Conservation (phyloP, 2,888 invertebrate species). For the Tachina fera region DNA sequence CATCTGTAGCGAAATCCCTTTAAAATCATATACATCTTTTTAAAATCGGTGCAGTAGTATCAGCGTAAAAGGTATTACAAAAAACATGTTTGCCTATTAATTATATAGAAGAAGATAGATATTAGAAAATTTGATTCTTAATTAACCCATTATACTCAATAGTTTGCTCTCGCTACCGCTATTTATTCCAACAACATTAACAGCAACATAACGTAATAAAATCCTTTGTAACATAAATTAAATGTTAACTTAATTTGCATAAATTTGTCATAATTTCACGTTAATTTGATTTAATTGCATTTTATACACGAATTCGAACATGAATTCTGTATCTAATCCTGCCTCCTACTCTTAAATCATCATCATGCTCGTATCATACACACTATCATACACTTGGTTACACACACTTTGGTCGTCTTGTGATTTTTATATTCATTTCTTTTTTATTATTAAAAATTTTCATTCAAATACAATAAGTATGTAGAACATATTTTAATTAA, state of each 20-base stretch:
- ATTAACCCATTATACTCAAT: background rate
- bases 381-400: slow-evolving; percentile 46
- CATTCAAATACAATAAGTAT: background rate
- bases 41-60: too few species aligned
- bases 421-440: slow-evolving; percentile 33
- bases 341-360: slow-evolving; percentile 36
- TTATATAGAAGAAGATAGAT: too few species aligned
- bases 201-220: background rate
- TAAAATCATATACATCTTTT: too few species aligned
- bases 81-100: too few species aligned
- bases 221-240: background rate
- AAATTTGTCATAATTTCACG: slow-evolving; percentile 81
- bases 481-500: slow-evolving; percentile 48
- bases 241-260: slow-evolving; percentile 77
- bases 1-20: too few species aligned
- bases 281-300: slow-evolving; percentile 81
- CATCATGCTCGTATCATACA: background rate
- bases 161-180: background rate
- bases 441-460: background rate
- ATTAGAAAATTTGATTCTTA: background rate
- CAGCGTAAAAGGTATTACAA: too few species aligned
- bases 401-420: slow-evolving; percentile 46
- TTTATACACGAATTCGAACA: slow-evolving; percentile 64
- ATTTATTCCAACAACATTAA: background rate
- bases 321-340: slow-evolving; percentile 5